Evolutionary conservation across 2,113 vertebrate species (phyloP), one percentile per base, ranked within the genome.

Genomic region (Tauraco erythrolophus): DNA sequence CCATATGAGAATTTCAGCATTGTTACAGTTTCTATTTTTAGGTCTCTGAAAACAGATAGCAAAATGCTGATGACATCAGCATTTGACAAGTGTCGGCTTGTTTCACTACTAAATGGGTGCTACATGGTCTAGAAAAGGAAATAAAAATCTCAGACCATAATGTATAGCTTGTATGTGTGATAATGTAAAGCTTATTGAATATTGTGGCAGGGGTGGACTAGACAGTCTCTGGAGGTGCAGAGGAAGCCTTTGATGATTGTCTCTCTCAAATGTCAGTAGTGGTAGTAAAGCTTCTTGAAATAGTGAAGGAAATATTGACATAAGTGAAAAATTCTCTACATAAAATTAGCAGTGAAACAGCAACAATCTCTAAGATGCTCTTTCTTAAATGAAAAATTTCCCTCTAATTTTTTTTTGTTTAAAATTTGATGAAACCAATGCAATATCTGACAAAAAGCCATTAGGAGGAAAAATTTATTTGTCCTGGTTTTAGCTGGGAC

Each of bases 1-100:
- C 51, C 56, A 2, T 5, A 19, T 0, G 24, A 96, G 87, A 71
- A 79, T 85, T 84, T 91, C 61, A 61, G 84, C 84, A n/a, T 88
- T 94, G 87, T 95, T 91, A 89, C 64, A 53, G 87, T 75, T 94
- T 88, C 94, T 96, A 92, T 96, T 96, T 96, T 96, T 96, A 95
- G 89, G 30, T 33, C 69, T 84, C 58, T 80, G 78, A 48, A 95
- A 95, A 88, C 46, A 66, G 66, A 75, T 4, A 60, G 74, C 69
- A 79, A 91, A 91, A 92, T 60, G 51, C 57, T 88, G 74, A 69
- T 89, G 92, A 89, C 87, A 93, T 84, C 81, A 91, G 84, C 93
- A 88, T 64, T 93, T 72, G 77, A 88, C 74, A 91, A 91, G 65
- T 45, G 77, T 87, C 35, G 14, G 19, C 94, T 84, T 56, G 60